Evolutionary conservation across 2,797 vertebrate genomes (phyloP), one percentile per base, ranked within the genome.

Genomic region (Sylvia borin): DNA sequence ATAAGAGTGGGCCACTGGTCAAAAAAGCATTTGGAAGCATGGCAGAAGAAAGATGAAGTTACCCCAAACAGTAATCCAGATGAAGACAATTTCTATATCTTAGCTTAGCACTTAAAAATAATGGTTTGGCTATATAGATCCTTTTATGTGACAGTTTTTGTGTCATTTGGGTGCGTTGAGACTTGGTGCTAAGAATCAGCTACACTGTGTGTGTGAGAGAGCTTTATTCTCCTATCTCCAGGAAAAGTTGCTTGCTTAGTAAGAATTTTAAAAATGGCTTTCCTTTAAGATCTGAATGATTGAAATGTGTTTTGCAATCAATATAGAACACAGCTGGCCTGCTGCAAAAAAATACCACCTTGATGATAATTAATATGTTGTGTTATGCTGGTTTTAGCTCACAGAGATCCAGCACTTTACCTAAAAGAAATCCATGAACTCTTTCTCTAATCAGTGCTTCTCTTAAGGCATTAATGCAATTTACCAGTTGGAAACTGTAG

Each of bases 391-490:
- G 24, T 53, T 90, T 95, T 78, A 89, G 73, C 48, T 94, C 73
- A 88, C 32, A 84, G 18, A 93, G 60, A 77, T 97, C 79, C 68
- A 90, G 71, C 7, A 78, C 34, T 72, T 94, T 32, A 84, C 32
- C 60, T 68, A 90, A 85, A 95, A 42, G 72, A 79, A 95, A 64
- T 34, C 8, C 13, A 34, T 34, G 18, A 62, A 27, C 7, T 84
- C 36, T 84, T 71, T 90, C 78, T 78, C 45, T 93, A 94, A 96
- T 70, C 48, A 84, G 76, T 93, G 54, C 40, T 89, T 94, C 54
- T 53, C 94, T 70, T 92, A 87, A 96, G 94, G 91, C 78, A 93
- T 88, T 95, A 91, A 65, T 84, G 29, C 29, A 91, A 95, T 97
- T 92, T 91, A 82, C 95, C 94, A 77, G 58, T 65, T 88, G 81